Base-by-base conservation (phyloP, 2,888 invertebrate genomes). In the Nephrotoma guestfalica region DNA sequence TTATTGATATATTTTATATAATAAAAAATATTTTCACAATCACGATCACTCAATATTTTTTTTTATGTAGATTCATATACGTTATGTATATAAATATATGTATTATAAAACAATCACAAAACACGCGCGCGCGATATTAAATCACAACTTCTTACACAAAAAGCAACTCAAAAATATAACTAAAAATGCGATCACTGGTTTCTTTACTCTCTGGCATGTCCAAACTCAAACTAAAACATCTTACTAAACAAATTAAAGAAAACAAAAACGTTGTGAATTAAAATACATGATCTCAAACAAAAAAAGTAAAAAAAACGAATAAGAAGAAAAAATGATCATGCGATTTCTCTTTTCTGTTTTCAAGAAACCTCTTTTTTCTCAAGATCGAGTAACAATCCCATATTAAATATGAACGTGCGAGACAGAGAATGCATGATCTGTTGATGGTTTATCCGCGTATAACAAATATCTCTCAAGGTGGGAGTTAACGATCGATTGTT, bases 161-260 rank as follows among this genome's bases (percentile, higher is more conserved):
- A 9, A 43, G 30, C 18, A 71, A 71, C 71, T 71, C 71, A 71
- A 71, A 71, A 71, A 71, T 30, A 71, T 30, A 71, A 71, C 3
- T 71, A 18, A 71, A 71, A 71, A 71, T 71, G 30, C 71, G 71
- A 30, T 30, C 51, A 57, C 71, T 71, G 71, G 30, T 30, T 71
- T 18, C 71, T 71, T 71, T 30, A 71, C 71, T 71, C 71, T 71
- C 18, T 84, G 84, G 84, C n/a, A 84, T 84, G 84, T 84, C 84
- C 84, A 42, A 41, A 84, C 84, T 84, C 41, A 84, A 84, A 84
- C 84, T 84, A 84, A 84, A 84, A 84, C 84, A 71, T 71, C 71
- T 71, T 71, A 71, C 71, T 71, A 71, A 71, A 71, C 71, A 71
- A 71, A 71, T 71, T 71, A 71, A 71, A 71, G 71, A 51, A 51